Percentiles rank a stretch among this genome's conserved stretches.
phyloP scores from a whole-genome alignment of 2,797 vertebrate species.

The Calcarius lapponicus region DNA sequence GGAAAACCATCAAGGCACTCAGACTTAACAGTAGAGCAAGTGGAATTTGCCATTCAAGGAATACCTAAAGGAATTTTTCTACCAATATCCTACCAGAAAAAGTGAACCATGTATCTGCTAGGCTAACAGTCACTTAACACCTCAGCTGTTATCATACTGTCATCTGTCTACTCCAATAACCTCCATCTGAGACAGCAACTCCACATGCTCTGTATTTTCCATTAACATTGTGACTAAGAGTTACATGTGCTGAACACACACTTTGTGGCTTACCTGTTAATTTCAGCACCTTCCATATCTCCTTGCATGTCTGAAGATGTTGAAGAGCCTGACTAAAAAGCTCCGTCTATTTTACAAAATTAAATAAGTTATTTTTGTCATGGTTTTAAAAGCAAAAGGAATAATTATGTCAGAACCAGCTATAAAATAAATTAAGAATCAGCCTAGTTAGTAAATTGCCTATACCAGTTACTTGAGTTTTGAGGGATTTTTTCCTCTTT shows the following conservation, averaged over 20 bases:
- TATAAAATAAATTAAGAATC: not conserved
- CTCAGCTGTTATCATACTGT: not conserved
- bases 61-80: not conserved
- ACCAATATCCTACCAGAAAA: not conserved
- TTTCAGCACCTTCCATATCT: slow-evolving; percentile 86
- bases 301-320: slow-evolving; percentile 83
- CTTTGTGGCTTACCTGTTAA: slow-evolving; percentile 79
- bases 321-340: slow-evolving; percentile 83
- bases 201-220: not conserved
- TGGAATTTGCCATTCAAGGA: not conserved
- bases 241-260: not conserved
- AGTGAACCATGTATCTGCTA: not conserved
- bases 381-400: not conserved
- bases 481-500: rapidly evolving
- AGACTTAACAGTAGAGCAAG: not conserved
- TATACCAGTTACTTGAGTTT: not conserved
- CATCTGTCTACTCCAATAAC: not conserved
- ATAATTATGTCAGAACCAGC: not conserved
- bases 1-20: not conserved
- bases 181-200: not conserved
- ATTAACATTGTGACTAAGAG: not conserved
- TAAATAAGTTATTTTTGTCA: not conserved
- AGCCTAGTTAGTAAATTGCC: not conserved
- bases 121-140: not conserved
- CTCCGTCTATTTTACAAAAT: slow-evolving; percentile 73